Base-by-base conservation (phyloP, 2,113 vertebrate species). In the Corythoichthys intestinalis region DNA sequence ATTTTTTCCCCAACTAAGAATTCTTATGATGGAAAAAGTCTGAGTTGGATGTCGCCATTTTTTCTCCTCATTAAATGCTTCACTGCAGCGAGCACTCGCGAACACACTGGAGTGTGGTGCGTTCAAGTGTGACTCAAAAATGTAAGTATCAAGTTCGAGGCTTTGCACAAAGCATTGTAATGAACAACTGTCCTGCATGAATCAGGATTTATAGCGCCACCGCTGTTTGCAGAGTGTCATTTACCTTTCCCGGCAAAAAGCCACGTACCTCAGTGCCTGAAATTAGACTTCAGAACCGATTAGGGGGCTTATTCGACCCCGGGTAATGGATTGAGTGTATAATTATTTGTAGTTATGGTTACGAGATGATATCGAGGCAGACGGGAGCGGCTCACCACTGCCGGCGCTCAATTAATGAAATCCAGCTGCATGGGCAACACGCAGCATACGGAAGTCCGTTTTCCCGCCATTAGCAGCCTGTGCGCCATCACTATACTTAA, bases 301-400 rank as follows among this genome's bases (percentile, higher is more conserved):
- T 88, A 86, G 85, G 86, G 84, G 88, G 89, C 87, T 87, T 84
- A 81, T 87, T 79, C 89, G 91, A 92, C 88, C 92, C 77, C 85
- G 80, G 76, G 87, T 93, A 91, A 91, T 91, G 87, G 82, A 92
- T 91, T 87, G 87, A 90, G 90, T 88, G 89, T 91, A 91, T 93
- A 90, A 92, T 92, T 91, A 92, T 90, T 91, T 88, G 86, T 90
- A 91, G 90, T 86, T 89, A 88, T 88, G 85, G 87, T 88, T 90
- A 85, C 89, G 88, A 84, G 86, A 91, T 90, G 81, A 81, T 89
- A 89, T 91, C 83, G 63, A 79, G 83, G 85, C 81, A 80, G 84
- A 83, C 77, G 80, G 86, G 84, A 81, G 84, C 91, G 87, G 90
- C 87, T 92, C 87, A 91, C 81, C 85, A 82, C 84, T 88, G 85